Conservation (phyloP, 2,113 vertebrate genomes). For the Ginglymostoma cirratum region DNA sequence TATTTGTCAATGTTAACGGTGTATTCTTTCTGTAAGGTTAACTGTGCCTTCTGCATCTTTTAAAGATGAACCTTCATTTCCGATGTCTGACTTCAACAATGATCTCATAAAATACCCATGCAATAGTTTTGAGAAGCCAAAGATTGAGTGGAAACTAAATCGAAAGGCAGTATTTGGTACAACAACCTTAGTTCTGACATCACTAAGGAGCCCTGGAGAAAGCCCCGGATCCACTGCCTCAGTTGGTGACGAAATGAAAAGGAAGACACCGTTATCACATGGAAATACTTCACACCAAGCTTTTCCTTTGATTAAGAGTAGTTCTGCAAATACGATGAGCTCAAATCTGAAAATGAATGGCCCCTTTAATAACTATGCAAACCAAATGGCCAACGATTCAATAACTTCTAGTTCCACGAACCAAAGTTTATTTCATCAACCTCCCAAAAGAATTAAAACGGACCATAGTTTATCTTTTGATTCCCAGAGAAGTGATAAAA, state of each 20-base stretch:
- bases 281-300: neutral
- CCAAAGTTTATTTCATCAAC: conserved; percentile 56
- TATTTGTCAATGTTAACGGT: neutral
- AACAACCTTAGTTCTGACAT: conserved; percentile 74
- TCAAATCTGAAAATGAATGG: neutral
- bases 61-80: neutral
- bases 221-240: conserved; percentile 37
- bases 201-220: conserved; percentile 57
- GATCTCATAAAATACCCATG: conserved; percentile 76
- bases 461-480: conserved; percentile 50
- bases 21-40: neutral
- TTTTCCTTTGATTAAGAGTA: neutral
- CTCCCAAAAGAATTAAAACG: conserved; percentile 78
- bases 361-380: neutral
- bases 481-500: conserved; percentile 44
- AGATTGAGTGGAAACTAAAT: conserved; percentile 75
- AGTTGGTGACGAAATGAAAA: neutral
- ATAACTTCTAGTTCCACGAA: neutral
- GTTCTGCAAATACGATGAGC: neutral
- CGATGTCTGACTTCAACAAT: conserved; percentile 44
- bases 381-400: neutral
- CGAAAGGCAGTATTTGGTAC: conserved; percentile 75
- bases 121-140: conserved; percentile 69
- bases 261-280: neutral
- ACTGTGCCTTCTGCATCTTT: neutral